Percentiles rank a stretch among this genome's conserved stretches.
Conservation (phyloP, 2,888 invertebrate genomes). For the Troides oblongomaculatus region DNA sequence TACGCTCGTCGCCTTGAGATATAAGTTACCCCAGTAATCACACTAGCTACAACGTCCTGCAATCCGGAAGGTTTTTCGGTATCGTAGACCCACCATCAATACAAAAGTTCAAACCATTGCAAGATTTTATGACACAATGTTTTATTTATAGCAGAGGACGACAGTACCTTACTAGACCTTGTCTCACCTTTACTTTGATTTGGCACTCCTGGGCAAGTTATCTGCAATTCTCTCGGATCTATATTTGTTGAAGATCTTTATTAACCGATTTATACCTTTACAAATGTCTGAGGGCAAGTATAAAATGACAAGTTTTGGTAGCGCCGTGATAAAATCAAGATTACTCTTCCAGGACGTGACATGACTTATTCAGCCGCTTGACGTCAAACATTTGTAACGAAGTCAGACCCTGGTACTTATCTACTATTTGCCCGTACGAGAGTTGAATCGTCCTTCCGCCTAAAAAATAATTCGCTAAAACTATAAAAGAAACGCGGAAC, state of each 20-base stretch:
- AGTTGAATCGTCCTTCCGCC: conserved; percentile 9
- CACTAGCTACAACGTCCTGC: no score
- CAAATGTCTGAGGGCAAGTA: conserved; percentile 31
- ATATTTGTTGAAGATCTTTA: neutral
- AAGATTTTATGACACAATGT: no score
- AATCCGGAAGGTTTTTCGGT: no score
- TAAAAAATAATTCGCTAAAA: no score
- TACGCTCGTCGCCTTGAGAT: no score
- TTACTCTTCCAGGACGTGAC: conserved; percentile 55
- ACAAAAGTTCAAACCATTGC: no score
- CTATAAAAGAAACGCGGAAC: neutral
- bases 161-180: no score
- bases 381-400: conserved; percentile 30
- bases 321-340: conserved; percentile 56
- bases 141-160: no score
- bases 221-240: neutral
- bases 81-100: no score
- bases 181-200: no score
- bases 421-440: conserved; percentile 22
- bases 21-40: no score
- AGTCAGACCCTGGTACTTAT: conserved; percentile 17
- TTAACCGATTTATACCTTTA: conserved; percentile 7
- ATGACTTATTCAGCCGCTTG: conserved; percentile 43
- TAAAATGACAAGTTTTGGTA: conserved; percentile 45
- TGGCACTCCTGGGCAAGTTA: neutral